Evolutionary conservation across 2,888 invertebrate genomes (phyloP).

Genomic region (Luperina nickerlii): DNA sequence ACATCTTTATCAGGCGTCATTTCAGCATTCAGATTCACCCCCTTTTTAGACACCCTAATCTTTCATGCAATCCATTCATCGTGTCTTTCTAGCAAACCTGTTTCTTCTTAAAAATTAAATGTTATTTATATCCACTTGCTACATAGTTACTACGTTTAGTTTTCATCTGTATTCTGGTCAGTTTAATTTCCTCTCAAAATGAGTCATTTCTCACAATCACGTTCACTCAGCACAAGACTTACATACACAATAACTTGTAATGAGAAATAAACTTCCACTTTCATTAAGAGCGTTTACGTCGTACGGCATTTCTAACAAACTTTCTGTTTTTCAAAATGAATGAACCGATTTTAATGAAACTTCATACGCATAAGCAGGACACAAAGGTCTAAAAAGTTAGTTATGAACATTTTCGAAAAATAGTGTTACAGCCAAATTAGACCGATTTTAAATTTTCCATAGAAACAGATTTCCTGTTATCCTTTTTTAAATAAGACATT

Average conservation of each 20-base stretch:
- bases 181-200: constrained; percentile 34
- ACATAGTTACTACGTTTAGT: not conserved
- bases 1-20: not conserved
- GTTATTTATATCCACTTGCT: constrained; percentile 11
- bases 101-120: not conserved
- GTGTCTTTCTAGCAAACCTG: not conserved
- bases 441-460: too few relatives aligned
- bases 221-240: constrained; percentile 24
- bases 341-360: too few relatives aligned
- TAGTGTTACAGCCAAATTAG: too few relatives aligned
- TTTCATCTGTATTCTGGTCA: constrained; percentile 3
- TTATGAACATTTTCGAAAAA: too few relatives aligned
- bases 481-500: too few relatives aligned
- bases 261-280: constrained; percentile 45
- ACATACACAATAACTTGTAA: constrained; percentile 43
- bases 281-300: constrained; percentile 31
- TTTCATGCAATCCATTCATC: not conserved
- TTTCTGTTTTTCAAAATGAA: too few relatives aligned
- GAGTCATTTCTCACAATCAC: constrained; percentile 29
- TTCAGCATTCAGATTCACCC: not conserved
- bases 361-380: too few relatives aligned
- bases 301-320: too few relatives aligned
- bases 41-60: not conserved
- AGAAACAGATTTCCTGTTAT: too few relatives aligned
- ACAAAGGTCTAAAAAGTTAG: too few relatives aligned